Percentiles rank a stretch among this genome's conserved stretches.
phyloP scores from a whole-genome alignment of 2,797 vertebrate genomes.

The Geotrypetes seraphini region DNA sequence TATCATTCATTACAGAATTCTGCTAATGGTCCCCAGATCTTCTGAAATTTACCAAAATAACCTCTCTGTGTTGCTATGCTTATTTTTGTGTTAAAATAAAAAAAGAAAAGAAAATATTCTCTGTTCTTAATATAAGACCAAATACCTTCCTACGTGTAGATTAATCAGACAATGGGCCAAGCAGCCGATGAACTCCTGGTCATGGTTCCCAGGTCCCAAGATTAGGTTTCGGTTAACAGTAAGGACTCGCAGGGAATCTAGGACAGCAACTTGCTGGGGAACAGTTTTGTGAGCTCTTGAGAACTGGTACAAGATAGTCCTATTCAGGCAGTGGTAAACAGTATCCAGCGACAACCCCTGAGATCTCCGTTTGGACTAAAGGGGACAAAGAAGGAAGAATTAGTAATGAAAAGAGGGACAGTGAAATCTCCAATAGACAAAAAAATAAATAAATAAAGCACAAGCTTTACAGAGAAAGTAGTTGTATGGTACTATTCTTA shows the following conservation, averaged over 20 bases:
- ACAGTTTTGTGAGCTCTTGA: constrained; percentile 93
- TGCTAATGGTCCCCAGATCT: no score
- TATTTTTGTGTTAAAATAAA: no score
- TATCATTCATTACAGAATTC: no score
- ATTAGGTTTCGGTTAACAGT: constrained; percentile 94
- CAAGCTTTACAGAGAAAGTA: no score
- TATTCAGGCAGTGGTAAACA: constrained; percentile 93
- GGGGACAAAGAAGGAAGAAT: constrained; percentile 14
- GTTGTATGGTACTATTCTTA: no score
- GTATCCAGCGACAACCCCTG: constrained; percentile 89
- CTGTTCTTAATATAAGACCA: no score
- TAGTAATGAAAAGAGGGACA: no score
- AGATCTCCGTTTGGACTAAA: constrained; percentile 87
- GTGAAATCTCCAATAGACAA: no score
- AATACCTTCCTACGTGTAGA: constrained; percentile 84
- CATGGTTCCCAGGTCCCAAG: constrained; percentile 90
- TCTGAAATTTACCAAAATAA: no score
- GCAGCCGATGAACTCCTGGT: constrained; percentile 95
- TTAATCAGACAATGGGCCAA: constrained; percentile 93
- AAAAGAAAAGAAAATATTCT: no score
- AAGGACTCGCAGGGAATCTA: constrained; percentile 84
- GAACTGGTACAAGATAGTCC: constrained; percentile 93
- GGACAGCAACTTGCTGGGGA: constrained; percentile 89
- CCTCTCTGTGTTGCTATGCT: no score
- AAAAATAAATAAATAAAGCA: no score